Evolutionary conservation across 2,113 vertebrate species (phyloP).

Genomic region (Pygoscelis antarcticus): DNA sequence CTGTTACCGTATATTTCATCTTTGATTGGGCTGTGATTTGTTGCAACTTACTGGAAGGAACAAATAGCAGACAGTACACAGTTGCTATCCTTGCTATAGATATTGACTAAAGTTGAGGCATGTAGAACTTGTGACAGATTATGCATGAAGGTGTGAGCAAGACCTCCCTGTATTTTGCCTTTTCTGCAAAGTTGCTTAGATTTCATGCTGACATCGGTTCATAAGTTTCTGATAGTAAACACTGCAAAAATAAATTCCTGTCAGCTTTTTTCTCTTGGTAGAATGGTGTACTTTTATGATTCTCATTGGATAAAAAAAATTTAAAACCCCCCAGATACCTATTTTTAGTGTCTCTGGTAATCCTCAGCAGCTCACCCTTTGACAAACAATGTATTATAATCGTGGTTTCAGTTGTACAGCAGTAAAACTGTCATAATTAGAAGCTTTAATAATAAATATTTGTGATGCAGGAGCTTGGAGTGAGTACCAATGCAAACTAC

Average conservation of each 20-base stretch:
- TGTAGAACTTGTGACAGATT: neutral
- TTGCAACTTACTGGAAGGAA: neutral
- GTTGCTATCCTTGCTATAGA: neutral
- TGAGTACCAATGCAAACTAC: constrained; percentile 95
- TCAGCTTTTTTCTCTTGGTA: neutral
- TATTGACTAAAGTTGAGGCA: neutral
- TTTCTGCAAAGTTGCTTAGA: neutral
- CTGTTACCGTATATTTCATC: neutral
- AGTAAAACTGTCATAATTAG: neutral
- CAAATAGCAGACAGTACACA: neutral
- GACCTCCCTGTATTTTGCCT: neutral
- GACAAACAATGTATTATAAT: neutral
- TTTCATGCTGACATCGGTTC: neutral
- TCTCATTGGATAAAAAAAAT: neutral
- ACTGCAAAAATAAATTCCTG: neutral
- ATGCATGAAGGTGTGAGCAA: neutral
- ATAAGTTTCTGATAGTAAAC: neutral
- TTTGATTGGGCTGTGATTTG: neutral
- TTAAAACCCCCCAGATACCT: neutral
- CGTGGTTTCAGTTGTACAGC: neutral
- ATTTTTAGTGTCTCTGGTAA: neutral
- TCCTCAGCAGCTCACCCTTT: neutral
- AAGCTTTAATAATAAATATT: constrained; percentile 3
- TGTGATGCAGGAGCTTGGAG: constrained; percentile 90
- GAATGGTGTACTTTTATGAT: neutral